Evolutionary conservation across 2,797 vertebrate species (phyloP).

Genomic region (Steatocranus sp.): DNA sequence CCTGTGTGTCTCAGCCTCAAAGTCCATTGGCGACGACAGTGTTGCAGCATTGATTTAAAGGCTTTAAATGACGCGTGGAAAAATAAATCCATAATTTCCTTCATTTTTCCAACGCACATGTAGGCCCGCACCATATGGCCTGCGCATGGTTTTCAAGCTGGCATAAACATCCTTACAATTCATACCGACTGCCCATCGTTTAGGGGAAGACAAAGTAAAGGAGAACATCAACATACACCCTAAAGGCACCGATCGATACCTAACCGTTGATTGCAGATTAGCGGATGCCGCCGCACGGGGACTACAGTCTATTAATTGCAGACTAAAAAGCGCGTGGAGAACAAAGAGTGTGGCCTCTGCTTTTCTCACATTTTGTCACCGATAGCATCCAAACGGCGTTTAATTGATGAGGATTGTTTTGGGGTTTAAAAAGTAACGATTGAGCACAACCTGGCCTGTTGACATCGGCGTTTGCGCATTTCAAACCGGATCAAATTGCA

Average conservation of each 20-base stretch:
- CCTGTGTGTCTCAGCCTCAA: neutral
- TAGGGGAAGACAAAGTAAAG: neutral
- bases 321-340: constrained; percentile 44
- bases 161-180: constrained; percentile 5
- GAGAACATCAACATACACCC: constrained; percentile 1
- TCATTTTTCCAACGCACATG: neutral
- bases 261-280: constrained; percentile 32
- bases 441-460: neutral
- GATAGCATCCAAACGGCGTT: neutral
- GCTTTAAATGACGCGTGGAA: neutral
- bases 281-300: constrained; percentile 21
- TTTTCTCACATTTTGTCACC: neutral
- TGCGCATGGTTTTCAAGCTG: constrained; percentile 16
- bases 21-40: neutral
- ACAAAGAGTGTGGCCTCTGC: constrained; percentile 62
- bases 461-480: constrained; percentile 51
- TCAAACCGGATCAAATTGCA: constrained; percentile 31
- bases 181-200: neutral
- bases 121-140: constrained; percentile 36
- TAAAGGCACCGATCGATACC: constrained; percentile 39
- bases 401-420: neutral
- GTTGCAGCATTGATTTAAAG: constrained; percentile 17
- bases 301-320: constrained; percentile 34
- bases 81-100: constrained; percentile 4
- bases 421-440: neutral